These are phyloP conservation scores for Dryas iulia DNA, from an alignment of 1,140 invertebrate species.

Conservation along the genomic window DNA sequence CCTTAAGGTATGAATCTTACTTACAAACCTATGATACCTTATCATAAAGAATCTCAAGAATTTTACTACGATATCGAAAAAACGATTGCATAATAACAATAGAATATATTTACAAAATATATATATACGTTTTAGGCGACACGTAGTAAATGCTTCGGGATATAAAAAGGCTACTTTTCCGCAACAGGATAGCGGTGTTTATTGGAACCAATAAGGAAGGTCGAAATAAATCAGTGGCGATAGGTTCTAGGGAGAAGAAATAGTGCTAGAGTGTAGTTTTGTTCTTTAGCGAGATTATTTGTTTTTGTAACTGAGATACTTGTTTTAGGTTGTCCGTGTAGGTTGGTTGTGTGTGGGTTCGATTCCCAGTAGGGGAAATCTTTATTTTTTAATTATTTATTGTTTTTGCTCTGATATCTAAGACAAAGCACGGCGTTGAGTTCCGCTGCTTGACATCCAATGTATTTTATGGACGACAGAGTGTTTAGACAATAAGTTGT, in stretches of 20 bases:
- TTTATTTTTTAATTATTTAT: too few species aligned
- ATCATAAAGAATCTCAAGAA: background rate
- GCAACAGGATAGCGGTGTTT: conserved; percentile 17
- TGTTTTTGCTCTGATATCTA: too few species aligned
- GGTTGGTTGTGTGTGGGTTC: too few species aligned
- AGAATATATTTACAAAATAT: background rate
- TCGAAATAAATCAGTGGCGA: conserved; percentile 38
- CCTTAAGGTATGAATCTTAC: too few species aligned
- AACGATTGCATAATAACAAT: background rate
- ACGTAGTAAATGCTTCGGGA: background rate
- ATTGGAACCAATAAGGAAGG: conserved; percentile 42
- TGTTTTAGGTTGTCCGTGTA: background rate
- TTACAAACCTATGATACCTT: too few species aligned
- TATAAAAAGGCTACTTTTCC: background rate
- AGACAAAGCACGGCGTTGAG: too few species aligned
- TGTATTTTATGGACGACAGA: too few species aligned
- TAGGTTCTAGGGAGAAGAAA: conserved; percentile 16
- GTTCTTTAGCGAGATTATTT: background rate
- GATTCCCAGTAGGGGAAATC: too few species aligned
- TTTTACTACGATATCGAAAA: background rate
- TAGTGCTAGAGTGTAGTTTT: background rate
- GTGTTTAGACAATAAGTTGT: too few species aligned
- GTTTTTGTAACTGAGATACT: background rate
- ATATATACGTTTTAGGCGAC: background rate
- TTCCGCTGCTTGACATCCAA: too few species aligned